Evolutionary conservation across 2,113 vertebrate species (phyloP).

Genomic region (Lophotis ruficrista): DNA sequence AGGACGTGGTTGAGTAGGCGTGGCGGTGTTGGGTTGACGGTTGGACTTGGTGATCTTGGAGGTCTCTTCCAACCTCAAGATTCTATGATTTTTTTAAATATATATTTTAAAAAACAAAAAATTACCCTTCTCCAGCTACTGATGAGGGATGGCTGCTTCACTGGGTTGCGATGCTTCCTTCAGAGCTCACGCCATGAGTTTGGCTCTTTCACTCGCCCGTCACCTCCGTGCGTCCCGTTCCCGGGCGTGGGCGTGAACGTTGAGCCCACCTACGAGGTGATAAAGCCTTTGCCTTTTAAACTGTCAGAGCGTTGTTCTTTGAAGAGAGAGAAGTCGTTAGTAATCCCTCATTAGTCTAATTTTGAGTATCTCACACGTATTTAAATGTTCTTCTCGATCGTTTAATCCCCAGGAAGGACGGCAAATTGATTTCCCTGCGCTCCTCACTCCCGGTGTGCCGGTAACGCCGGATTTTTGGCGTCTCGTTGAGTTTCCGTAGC

Average conservation of each 20-base stretch:
- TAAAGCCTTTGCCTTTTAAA: neutral
- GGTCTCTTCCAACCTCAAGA: too few species aligned
- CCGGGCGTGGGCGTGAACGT: neutral
- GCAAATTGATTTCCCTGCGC: neutral
- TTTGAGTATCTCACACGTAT: neutral
- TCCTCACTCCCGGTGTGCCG: neutral
- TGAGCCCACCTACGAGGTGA: neutral
- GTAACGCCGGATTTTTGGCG: accelerated
- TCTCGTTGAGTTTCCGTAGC: too few species aligned
- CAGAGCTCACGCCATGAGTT: accelerated
- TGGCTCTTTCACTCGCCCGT: neutral
- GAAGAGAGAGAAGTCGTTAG: neutral
- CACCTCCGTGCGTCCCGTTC: neutral
- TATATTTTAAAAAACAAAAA: too few species aligned
- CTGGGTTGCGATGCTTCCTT: accelerated
- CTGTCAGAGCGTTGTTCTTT: neutral
- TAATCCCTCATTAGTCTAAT: constrained; percentile 23
- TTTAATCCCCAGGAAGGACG: neutral
- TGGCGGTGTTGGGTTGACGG: too few species aligned
- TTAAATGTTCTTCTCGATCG: neutral
- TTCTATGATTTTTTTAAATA: too few species aligned
- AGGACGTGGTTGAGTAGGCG: too few species aligned
- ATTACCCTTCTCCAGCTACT: too few species aligned
- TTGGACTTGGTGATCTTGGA: too few species aligned
- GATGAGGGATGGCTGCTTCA: neutral